Percentiles rank a stretch among this genome's conserved stretches.
phyloP scores from a whole-genome alignment of 2,113 vertebrate genomes.

The Gavia stellata region DNA sequence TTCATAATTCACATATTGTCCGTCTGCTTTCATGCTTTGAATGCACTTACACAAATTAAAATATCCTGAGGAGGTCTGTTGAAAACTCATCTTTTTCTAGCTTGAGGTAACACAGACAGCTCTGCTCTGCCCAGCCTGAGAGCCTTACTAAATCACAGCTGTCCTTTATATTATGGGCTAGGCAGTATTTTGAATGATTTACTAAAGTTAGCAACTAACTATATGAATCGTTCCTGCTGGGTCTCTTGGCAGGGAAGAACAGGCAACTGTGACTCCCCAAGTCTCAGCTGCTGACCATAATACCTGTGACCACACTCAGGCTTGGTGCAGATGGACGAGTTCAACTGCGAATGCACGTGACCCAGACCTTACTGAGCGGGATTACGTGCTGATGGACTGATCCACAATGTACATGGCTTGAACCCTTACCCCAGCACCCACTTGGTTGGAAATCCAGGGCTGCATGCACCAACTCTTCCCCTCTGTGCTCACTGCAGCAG shows the following conservation, averaged over 20 bases:
- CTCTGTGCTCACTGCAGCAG: not conserved
- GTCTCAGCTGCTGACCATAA: not conserved
- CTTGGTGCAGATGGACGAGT: not conserved
- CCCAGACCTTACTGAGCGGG: not conserved
- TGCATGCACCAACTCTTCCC: not conserved
- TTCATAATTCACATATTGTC: slow-evolving; percentile 69
- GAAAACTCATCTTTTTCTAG: slow-evolving; percentile 48
- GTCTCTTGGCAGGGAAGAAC: not conserved
- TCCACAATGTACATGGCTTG: not conserved
- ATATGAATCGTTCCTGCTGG: not conserved
- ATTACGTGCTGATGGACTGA: not conserved
- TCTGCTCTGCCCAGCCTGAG: not conserved
- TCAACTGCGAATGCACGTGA: not conserved
- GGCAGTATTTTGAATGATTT: not conserved
- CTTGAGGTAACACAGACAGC: slow-evolving; percentile 37
- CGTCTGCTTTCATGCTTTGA: slow-evolving; percentile 62
- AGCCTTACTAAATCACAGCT: slow-evolving; percentile 31
- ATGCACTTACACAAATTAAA: slow-evolving; percentile 59
- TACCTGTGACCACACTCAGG: not conserved
- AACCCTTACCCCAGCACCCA: not conserved
- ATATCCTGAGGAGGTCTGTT: slow-evolving; percentile 41
- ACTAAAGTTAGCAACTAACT: not conserved
- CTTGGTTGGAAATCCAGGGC: not conserved
- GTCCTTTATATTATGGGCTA: not conserved
- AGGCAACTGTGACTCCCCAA: not conserved